Conservation (phyloP, 2,113 vertebrate species). For the Cromileptes altivelis region DNA sequence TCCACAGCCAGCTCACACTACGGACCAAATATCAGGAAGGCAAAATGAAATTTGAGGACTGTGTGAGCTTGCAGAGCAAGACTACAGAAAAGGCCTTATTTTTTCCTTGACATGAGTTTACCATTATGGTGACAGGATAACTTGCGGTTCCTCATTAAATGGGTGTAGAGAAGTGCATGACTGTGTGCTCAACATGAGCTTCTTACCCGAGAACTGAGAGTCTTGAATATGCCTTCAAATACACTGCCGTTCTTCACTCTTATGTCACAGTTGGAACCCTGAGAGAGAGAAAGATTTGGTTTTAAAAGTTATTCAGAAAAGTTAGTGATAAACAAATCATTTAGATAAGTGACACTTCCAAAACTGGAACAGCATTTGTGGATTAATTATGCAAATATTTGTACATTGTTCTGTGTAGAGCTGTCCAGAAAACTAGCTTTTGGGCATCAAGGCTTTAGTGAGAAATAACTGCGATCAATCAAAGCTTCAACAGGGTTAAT, state of each 20-base stretch:
- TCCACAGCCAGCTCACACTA: conserved; percentile 95
- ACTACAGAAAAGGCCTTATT: background rate
- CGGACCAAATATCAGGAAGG: background rate
- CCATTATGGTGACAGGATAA: background rate
- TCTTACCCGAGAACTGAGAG: conserved; percentile 92
- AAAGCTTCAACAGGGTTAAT: too few species aligned
- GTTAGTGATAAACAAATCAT: background rate
- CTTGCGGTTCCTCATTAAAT: background rate
- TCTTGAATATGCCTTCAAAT: conserved; percentile 95
- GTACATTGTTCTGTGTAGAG: background rate
- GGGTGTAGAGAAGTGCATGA: background rate
- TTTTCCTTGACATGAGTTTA: background rate
- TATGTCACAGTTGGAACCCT: conserved; percentile 93
- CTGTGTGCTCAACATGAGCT: background rate
- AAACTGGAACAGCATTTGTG: background rate
- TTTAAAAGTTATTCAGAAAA: background rate
- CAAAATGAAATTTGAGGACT: background rate
- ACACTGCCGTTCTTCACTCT: conserved; percentile 91
- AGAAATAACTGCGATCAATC: too few species aligned
- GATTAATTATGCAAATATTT: conserved; percentile 1
- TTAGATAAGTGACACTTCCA: background rate
- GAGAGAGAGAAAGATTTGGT: background rate
- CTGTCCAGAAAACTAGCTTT: too few species aligned
- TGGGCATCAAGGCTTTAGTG: too few species aligned
- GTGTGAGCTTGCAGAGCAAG: background rate